Conservation (phyloP, 35 echinoderm and acorn worm species). For the Hemicentrotus pulcherrimus region DNA sequence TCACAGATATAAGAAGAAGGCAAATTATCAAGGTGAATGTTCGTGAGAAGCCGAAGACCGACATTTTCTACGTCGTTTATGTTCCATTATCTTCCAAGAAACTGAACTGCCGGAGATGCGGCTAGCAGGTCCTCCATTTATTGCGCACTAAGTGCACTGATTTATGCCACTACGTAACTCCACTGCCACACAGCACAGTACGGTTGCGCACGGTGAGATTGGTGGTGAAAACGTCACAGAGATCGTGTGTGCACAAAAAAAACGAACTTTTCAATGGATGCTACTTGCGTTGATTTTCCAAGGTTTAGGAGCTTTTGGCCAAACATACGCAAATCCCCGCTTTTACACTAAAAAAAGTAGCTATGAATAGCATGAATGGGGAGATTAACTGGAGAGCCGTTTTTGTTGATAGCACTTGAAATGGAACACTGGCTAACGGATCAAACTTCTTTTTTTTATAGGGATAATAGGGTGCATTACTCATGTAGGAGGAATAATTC, state of each 20-base stretch:
- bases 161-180: not conserved
- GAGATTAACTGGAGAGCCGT: not conserved
- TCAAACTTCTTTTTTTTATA: not conserved
- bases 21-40: not conserved
- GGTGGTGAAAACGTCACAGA: not conserved
- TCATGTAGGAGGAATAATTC: not conserved
- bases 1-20: not conserved
- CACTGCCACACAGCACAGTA: not conserved
- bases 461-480: not conserved
- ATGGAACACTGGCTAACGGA: not conserved
- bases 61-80: conserved; percentile 20
- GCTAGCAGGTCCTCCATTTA: not conserved
- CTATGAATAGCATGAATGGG: not conserved
- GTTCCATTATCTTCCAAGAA: conserved; percentile 41
- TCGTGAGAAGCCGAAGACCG: not conserved
- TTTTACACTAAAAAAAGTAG: not conserved
- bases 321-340: not conserved
- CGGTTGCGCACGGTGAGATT: not conserved
- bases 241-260: not conserved
- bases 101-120: conserved; percentile 6
- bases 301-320: not conserved
- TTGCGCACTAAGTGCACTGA: not conserved
- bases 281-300: not conserved
- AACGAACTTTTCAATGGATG: not conserved
- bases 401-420: not conserved